Evolutionary conservation across 2,888 invertebrate species (phyloP), one percentile per base, ranked within the genome.

Genomic region (Oxyteleia sp.): DNA sequence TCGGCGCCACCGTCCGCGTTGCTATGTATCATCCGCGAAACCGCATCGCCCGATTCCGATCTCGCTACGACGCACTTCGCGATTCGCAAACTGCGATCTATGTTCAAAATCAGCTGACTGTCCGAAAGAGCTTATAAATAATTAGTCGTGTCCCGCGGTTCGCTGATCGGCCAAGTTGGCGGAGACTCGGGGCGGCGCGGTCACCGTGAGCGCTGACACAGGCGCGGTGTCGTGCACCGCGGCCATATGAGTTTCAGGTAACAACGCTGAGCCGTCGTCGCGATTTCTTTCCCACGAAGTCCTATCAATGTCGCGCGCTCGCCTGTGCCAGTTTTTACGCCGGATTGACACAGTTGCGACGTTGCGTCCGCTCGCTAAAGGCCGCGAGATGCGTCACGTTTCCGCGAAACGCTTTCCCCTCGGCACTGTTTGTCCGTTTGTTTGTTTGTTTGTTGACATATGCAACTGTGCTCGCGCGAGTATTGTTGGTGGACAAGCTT

Each of bases 71-170:
- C 35, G 68, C 79, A 68, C 55, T 71, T 79, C 55, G 64, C 51
- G 71, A 76, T 75, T 72, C 55, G 51, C 64, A 57, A 79, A 29
- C 35, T 63, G 53, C 32, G 55, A 63, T 47, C 43, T 43, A 64
- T 53, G 68, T 68, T 74, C 63, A 49, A 53, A 74, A 74, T 81
- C 81, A 74, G 81, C 74, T 74, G 81, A 81, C 68, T 53, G 47
- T 47, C 38, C 26, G 18, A 23, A 23, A 66, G 68, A 32, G 49
- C 35, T 79, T 23, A 47, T 55, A 53, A 57, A 41, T 41, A 49
- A 59, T 23, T 57, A 29, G 13, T 75, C 35, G 35, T 32, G 32
- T n/a, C 41, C 66, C 26, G n/a, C 51, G 51, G 4, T 63, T 43
- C 32, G 20, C 55, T 75, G 16, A n/a, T 8, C 64, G 43, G 55